Evolutionary conservation across 2,113 vertebrate species (phyloP).

Genomic region (Sceloporus tristichus): DNA sequence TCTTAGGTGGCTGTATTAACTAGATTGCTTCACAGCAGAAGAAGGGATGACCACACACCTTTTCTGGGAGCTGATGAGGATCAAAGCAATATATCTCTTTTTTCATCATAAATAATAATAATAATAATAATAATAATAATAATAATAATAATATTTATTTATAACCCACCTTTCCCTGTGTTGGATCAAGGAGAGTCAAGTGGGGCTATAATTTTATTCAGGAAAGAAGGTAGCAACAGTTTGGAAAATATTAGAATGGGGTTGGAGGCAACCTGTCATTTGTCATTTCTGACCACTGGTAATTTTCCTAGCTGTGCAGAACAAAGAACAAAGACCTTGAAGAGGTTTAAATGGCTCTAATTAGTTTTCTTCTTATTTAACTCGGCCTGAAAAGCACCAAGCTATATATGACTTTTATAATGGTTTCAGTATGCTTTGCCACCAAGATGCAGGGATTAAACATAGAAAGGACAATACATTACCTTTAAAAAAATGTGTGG

Average conservation of each 20-base stretch:
- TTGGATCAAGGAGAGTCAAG: background rate
- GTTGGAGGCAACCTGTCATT: slow-evolving; percentile 42
- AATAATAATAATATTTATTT: too few species aligned
- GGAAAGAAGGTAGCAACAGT: background rate
- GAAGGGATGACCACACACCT: background rate
- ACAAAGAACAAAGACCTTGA: slow-evolving; percentile 52
- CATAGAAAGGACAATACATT: slow-evolving; percentile 60
- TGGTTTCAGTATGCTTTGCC: slow-evolving; percentile 55
- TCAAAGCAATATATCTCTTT: too few species aligned
- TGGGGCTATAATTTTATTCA: background rate
- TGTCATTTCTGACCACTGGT: slow-evolving; percentile 64
- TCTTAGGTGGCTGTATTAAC: background rate
- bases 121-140: too few species aligned
- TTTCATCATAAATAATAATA: too few species aligned
- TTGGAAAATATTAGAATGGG: background rate
- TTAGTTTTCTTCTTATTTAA: slow-evolving; percentile 70
- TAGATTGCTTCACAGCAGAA: background rate
- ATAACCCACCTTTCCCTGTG: too few species aligned
- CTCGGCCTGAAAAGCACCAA: slow-evolving; percentile 50
- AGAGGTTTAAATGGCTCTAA: slow-evolving; percentile 66
- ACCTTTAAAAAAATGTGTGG: background rate
- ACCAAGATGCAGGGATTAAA: slow-evolving; percentile 65
- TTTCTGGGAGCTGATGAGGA: background rate
- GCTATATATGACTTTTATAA: slow-evolving; percentile 52
- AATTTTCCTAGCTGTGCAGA: slow-evolving; percentile 50